Evolutionary conservation across 2,113 vertebrate genomes (phyloP), one percentile per base, ranked within the genome.

Genomic region (Platysternon megacephalum): DNA sequence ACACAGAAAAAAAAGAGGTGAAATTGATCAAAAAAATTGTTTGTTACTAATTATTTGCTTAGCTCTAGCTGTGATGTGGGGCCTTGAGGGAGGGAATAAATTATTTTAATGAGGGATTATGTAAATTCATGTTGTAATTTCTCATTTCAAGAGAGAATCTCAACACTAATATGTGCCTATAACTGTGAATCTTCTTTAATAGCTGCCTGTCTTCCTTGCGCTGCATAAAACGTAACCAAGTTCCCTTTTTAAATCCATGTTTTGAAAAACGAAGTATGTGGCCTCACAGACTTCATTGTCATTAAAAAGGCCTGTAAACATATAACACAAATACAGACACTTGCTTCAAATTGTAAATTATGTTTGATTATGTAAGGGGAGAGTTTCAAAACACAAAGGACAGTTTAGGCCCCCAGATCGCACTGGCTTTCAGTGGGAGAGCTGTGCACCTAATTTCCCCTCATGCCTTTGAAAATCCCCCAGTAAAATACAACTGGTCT

Each of bases 31-130:
- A 97, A 96, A 94, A 79, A 96, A 96, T 97, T 97, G 96, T 97
- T 97, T 97, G 95, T 96, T 96, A 86, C 97, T 97, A 96, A 97
- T 97, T 97, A 95, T 97, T 96, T 97, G 97, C 93, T 93, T 97
- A 96, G 91, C 91, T 49, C 93, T 97, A 56, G 92, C 96, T 97
- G 96, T 93, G 96, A 96, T 96, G 89, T 91, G 93, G 95, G 93
- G 94, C 95, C 97, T 97, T 96, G 89, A 95, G 97, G 97, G 96
- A 93, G 93, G 65, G 89, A 96, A 97, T 97, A 97, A 95, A 97
- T 97, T 97, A 97, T 95, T 78, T 96, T 97, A 97, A 97, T 97
- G 97, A 97, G 97, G 97, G 93, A 97, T 97, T 97, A 97, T 93
- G 94, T 97, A 96, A 93, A 95, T 84, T 68, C 91, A 94, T 89